Conservation (phyloP, 2,888 invertebrate species). For the Protonemura montana region DNA sequence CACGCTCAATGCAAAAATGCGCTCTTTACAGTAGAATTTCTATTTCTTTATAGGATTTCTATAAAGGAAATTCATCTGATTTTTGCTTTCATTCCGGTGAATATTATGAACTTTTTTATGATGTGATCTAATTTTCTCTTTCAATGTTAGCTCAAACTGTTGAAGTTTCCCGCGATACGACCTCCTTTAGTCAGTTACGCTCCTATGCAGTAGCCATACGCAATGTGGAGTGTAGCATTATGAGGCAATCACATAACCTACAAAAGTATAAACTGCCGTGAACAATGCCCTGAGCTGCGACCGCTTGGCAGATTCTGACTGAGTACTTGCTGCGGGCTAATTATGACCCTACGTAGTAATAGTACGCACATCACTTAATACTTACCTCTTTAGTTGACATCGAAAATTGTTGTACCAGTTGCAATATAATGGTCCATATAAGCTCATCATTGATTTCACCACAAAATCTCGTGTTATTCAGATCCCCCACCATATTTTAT, state of each 20-base stretch:
- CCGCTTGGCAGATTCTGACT: neutral
- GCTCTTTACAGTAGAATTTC: conserved; percentile 22
- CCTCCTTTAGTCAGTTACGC: conserved; percentile 27
- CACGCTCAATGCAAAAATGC: conserved; percentile 35
- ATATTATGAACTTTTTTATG: conserved; percentile 36
- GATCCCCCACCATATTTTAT: no score
- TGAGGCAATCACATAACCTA: conserved; percentile 36
- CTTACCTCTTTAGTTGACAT: no score
- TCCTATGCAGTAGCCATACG: neutral
- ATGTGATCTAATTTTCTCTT: conserved; percentile 42
- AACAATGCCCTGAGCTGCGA: neutral
- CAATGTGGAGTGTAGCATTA: neutral
- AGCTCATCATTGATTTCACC: no score
- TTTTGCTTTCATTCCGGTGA: conserved; percentile 40
- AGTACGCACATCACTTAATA: no score
- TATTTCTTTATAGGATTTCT: conserved; percentile 36
- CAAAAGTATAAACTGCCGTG: neutral
- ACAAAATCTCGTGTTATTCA: no score
- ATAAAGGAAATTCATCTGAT: conserved; percentile 33
- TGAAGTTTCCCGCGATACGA: conserved; percentile 27
- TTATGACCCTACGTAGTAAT: no score
- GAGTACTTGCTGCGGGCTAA: no score
- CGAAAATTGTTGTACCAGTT: no score
- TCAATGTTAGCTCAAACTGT: conserved; percentile 39
- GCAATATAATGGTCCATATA: no score